These are phyloP conservation scores for Aleiodes alternator DNA, from an alignment of 2,888 invertebrate genomes.

Conservation along the genomic window DNA sequence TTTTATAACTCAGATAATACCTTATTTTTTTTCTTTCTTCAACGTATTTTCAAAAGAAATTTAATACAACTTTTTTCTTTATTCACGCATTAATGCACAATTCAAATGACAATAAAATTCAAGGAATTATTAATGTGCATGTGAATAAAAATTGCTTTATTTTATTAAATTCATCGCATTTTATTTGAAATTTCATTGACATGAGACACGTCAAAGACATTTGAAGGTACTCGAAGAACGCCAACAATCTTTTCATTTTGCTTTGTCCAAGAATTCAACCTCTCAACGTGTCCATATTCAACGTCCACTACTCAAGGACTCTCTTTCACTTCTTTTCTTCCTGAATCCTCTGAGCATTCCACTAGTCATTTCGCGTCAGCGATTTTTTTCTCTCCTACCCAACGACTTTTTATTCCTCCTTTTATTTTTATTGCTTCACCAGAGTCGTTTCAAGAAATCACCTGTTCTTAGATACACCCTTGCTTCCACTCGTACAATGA, in stretches of 20 bases:
- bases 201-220: conserved; percentile 33
- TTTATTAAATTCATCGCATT: not conserved
- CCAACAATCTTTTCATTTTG: conserved; percentile 73
- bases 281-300: conserved; percentile 21
- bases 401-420: conserved; percentile 21
- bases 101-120: too few species aligned
- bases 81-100: not conserved
- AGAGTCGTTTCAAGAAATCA: conserved; percentile 40
- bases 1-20: not conserved
- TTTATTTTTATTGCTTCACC: conserved; percentile 31
- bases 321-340: conserved; percentile 20
- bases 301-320: conserved; percentile 42
- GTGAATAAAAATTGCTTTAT: not conserved
- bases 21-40: conserved; percentile 37
- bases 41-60: conserved; percentile 43
- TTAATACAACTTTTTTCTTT: conserved; percentile 28
- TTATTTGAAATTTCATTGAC: conserved; percentile 5
- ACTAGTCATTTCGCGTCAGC: conserved; percentile 40
- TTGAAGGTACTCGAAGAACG: conserved; percentile 67
- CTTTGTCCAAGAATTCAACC: conserved; percentile 64
- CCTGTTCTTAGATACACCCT: conserved; percentile 31
- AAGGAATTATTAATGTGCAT: too few species aligned
- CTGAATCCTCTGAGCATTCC: conserved; percentile 35
- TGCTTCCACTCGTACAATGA: conserved; percentile 12
- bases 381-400: conserved; percentile 37